Base-by-base conservation (phyloP, 1,140 invertebrate species). In the Orchestia grillus region DNA sequence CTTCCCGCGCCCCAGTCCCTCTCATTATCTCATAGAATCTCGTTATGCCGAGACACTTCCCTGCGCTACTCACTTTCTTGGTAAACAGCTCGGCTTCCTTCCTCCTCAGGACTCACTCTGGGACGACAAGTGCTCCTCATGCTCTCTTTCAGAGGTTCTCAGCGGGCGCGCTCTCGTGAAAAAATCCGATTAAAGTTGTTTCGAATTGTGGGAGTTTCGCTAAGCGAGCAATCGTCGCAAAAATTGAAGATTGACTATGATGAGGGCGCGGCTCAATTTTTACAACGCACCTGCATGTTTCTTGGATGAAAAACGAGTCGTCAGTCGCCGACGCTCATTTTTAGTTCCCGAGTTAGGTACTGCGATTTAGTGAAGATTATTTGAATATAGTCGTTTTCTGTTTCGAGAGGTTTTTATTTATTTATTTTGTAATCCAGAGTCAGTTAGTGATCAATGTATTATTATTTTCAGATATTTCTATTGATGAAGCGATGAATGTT, bases 21-120 rank as follows among this genome's bases (percentile, higher is more conserved):
- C 92, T 94, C 92, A 94, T 94, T 94, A 94, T 94, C 92, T 94
- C 92, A 94, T 94, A 94, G 92, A 94, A 94, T 94, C 92, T 94
- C 92, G 92, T 94, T 94, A 94, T 94, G 92, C 43, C 44, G 92
- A 94, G 88, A 91, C 88, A 91, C 92, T 94, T 94, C 43, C 92
- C 44, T 45, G 44, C 92, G 44, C 44, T 94, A 44, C 92, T 94
- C 92, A 94, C 6, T 94, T 45, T 44, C 92, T 94, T 44, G 92
- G 92, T 94, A 94, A 94, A 94, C 92, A 94, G 44, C 92, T 47
- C 92, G 43, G 40, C 92, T 94, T 94, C 92, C 92, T 94, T 94
- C 92, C 92, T 94, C 43, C 92, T 40, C 43, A 44, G 43, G 43
- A 44, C 92, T 94, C 92, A 40, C 44, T 45, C 44, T 40, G 6